Conservation (phyloP, 2,888 invertebrate genomes). For the Tetragonula carbonaria region DNA sequence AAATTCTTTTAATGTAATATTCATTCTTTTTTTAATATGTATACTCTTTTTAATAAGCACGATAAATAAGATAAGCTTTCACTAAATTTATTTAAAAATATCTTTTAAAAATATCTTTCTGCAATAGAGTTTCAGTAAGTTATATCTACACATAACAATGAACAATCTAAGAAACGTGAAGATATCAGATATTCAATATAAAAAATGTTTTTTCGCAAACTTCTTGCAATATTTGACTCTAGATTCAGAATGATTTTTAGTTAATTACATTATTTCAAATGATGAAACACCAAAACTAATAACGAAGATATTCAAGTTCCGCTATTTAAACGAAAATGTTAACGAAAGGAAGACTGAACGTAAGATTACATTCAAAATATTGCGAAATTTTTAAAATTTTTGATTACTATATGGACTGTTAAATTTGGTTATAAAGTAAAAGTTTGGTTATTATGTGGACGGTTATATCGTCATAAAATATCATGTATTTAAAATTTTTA, state of each 20-base stretch:
- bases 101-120: background rate
- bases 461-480: too few relatives aligned
- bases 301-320: background rate
- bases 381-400: background rate
- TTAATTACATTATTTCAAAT: background rate
- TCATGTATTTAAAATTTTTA: too few relatives aligned
- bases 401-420: background rate
- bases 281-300: background rate
- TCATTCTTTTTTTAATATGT: background rate
- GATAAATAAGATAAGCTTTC: background rate
- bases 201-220: background rate
- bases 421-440: too few relatives aligned
- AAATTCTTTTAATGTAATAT: conserved; percentile 11
- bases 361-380: conserved; percentile 8
- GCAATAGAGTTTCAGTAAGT: background rate
- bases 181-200: background rate
- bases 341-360: conserved; percentile 1
- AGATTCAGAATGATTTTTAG: conserved; percentile 1
- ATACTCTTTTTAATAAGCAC: background rate
- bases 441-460: too few relatives aligned
- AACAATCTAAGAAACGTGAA: background rate
- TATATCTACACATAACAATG: too few relatives aligned
- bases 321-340: conserved; percentile 16
- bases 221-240: background rate
- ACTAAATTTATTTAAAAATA: too few relatives aligned